These are phyloP conservation scores for Tokudaia tokunoshimensis DNA, from an alignment of 2,797 vertebrate species.

Conservation along the genomic window DNA sequence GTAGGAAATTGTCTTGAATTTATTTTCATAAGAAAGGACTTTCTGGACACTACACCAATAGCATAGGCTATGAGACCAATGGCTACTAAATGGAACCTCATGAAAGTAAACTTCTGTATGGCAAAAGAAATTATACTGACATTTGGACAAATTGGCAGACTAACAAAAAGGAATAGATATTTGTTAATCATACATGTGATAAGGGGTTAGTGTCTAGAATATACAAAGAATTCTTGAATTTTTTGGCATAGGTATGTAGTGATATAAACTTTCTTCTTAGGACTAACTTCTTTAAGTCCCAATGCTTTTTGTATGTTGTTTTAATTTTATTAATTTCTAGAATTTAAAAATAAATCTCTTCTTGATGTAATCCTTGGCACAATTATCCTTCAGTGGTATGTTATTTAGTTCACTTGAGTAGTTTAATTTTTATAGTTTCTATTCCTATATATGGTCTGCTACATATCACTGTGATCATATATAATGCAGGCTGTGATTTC, in stretches of 20 bases:
- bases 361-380: background rate
- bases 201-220: background rate
- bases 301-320: background rate
- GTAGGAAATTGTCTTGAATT: background rate
- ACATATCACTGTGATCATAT: background rate
- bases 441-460: background rate
- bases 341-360: background rate
- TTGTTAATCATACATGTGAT: background rate
- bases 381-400: background rate
- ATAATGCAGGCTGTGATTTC: background rate
- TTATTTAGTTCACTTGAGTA: background rate
- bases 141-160: background rate
- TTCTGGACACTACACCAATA: background rate
- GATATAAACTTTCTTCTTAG: background rate
- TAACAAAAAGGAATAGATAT: background rate
- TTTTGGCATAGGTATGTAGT: background rate
- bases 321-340: background rate
- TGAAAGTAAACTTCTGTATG: background rate
- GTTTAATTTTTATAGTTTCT: background rate
- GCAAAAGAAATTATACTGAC: background rate
- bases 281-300: background rate
- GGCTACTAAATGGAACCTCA: background rate
- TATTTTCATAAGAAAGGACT: background rate
- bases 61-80: background rate
- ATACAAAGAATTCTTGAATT: background rate